Evolutionary conservation across 2,888 invertebrate genomes (phyloP).

Genomic region (Caenorhabditis afra): DNA sequence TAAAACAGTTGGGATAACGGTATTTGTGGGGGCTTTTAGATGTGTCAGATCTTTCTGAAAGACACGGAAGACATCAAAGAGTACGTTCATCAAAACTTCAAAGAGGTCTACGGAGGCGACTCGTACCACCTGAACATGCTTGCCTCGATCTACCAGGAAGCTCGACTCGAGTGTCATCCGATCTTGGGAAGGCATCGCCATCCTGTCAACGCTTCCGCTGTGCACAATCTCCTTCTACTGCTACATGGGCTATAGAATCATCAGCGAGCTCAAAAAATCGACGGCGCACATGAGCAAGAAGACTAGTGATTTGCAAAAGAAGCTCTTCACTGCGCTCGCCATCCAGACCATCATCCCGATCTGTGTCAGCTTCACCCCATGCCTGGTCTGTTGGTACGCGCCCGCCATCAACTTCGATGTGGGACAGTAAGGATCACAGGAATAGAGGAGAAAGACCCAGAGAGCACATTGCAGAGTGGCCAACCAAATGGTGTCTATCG

Average conservation of each 20-base stretch:
- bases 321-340: conserved; percentile 17
- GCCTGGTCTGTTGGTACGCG: conserved; percentile 1
- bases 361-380: conserved; percentile 18
- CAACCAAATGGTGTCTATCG: not conserved
- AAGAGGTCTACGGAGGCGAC: not conserved
- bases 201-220: not conserved
- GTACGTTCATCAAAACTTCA: not conserved
- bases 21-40: not conserved
- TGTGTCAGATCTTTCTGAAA: not conserved
- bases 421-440: conserved; percentile 11
- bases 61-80: not conserved
- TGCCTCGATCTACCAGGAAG: not conserved
- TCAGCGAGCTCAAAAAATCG: not conserved
- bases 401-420: conserved; percentile 17
- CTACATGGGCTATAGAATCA: not conserved
- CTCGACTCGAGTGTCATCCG: not conserved
- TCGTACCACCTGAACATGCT: not conserved
- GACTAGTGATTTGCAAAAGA: not conserved
- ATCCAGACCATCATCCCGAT: conserved; percentile 25
- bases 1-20: not conserved
- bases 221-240: not conserved
- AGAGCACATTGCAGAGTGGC: too few species aligned
- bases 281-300: not conserved
- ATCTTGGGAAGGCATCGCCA: not conserved
- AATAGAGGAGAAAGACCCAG: not conserved